Evolutionary conservation across 2,888 invertebrate species (phyloP).

Genomic region (Machimus rusticus): DNA sequence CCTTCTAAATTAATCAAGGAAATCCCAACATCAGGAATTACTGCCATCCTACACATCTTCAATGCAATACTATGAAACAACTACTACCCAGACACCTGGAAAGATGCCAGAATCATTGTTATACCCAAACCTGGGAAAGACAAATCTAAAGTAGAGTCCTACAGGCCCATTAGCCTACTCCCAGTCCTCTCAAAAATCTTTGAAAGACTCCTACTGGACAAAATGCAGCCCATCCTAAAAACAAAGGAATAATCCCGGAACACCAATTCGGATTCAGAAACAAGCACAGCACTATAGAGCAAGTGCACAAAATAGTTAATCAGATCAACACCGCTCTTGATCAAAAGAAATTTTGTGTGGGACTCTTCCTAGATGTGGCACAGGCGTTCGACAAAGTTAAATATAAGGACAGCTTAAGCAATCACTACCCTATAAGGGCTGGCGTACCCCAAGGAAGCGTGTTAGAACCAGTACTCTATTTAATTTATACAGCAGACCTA

Average conservation of each 20-base stretch:
- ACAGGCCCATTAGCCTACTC: too few relatives aligned
- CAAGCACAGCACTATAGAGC: not conserved
- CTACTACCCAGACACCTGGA: too few relatives aligned
- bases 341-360: not conserved
- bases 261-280: not conserved
- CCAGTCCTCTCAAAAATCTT: too few relatives aligned
- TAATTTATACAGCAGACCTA: not conserved
- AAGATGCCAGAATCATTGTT: too few relatives aligned
- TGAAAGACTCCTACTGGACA: too few relatives aligned
- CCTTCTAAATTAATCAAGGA: not conserved
- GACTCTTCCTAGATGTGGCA: not conserved
- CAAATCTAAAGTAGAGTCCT: too few relatives aligned
- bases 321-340: not conserved
- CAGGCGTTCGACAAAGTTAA: not conserved
- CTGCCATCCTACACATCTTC: too few relatives aligned
- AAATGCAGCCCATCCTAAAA: too few relatives aligned
- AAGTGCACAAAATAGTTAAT: not conserved
- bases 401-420: not conserved
- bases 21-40: too few relatives aligned
- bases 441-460: not conserved
- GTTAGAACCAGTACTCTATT: not conserved
- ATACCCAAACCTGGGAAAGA: too few relatives aligned
- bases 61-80: too few relatives aligned
- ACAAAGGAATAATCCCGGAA: too few relatives aligned
- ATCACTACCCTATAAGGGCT: not conserved